Percentiles rank a stretch among this genome's conserved stretches.
Conservation (phyloP, 2,797 vertebrate genomes). For the Poliocrania exsul region DNA sequence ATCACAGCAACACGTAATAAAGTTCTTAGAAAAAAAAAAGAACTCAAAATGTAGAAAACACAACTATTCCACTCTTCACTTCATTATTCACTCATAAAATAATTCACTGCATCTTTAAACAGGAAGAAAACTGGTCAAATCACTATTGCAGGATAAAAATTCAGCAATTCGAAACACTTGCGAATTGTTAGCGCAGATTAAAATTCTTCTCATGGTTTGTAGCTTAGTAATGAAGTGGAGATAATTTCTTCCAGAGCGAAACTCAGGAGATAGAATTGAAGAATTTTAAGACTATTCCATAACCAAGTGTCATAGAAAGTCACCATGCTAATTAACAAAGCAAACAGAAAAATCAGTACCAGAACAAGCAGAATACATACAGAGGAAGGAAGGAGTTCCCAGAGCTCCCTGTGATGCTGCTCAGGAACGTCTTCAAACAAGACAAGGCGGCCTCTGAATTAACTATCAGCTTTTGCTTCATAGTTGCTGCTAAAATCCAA, state of each 20-base stretch:
- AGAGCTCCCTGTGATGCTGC: constrained; percentile 35
- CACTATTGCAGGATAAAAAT: not conserved
- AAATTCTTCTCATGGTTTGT: constrained; percentile 17
- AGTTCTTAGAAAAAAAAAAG: not conserved
- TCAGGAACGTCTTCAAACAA: constrained; percentile 27
- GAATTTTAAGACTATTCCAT: not conserved
- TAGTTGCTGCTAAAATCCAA: constrained; percentile 57
- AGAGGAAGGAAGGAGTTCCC: constrained; percentile 10
- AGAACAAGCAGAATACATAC: constrained; percentile 37
- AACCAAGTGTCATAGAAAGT: not conserved
- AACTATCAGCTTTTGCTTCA: constrained; percentile 54
- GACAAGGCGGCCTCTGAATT: constrained; percentile 43
- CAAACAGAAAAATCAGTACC: not conserved
- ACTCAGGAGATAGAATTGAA: not conserved
- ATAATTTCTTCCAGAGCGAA: constrained; percentile 5
- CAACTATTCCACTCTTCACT: not conserved
- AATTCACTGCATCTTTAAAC: not conserved
- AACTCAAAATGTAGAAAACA: not conserved
- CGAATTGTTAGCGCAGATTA: not conserved
- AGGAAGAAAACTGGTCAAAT: constrained; percentile 15
- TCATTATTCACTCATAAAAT: not conserved
- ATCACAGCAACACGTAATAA: not conserved
- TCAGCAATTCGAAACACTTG: constrained; percentile 6
- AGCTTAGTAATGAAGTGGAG: not conserved
- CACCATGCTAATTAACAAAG: not conserved